Conservation (phyloP, 2,888 invertebrate genomes). For the Carcina quercana region DNA sequence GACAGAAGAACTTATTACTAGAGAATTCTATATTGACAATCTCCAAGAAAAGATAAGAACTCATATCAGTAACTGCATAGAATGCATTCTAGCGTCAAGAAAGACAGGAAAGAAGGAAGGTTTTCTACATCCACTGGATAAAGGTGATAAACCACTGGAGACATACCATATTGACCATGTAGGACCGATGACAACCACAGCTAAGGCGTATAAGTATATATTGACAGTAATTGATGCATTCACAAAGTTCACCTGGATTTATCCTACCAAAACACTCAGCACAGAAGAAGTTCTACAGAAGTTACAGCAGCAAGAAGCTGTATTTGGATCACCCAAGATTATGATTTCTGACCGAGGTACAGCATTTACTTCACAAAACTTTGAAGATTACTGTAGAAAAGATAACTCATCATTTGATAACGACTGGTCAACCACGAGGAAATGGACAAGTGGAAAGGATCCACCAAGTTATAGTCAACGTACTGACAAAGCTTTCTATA, state of each 20-base stretch:
- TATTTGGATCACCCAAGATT: slow-evolving; percentile 14
- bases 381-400: slow-evolving; percentile 16
- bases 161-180: slow-evolving; percentile 34
- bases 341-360: slow-evolving; percentile 16
- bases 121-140: slow-evolving; percentile 27
- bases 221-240: slow-evolving; percentile 30
- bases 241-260: slow-evolving; percentile 33
- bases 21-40: slow-evolving; percentile 18
- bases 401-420: slow-evolving; percentile 12
- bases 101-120: slow-evolving; percentile 28
- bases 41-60: slow-evolving; percentile 9
- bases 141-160: slow-evolving; percentile 25
- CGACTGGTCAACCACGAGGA: slow-evolving; percentile 9
- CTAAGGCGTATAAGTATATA: slow-evolving; percentile 30
- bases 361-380: slow-evolving; percentile 15
- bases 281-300: slow-evolving; percentile 28
- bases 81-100: slow-evolving; percentile 13
- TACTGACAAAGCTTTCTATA: slow-evolving; percentile 16
- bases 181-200: slow-evolving; percentile 27
- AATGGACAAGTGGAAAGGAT: slow-evolving; percentile 18
- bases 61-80: slow-evolving; percentile 14
- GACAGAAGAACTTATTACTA: slow-evolving; percentile 16
- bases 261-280: slow-evolving; percentile 26
- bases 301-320: slow-evolving; percentile 22
- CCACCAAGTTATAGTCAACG: slow-evolving; percentile 12